Conservation (phyloP, 2,888 invertebrate genomes). For the Calameuta pallipes region DNA sequence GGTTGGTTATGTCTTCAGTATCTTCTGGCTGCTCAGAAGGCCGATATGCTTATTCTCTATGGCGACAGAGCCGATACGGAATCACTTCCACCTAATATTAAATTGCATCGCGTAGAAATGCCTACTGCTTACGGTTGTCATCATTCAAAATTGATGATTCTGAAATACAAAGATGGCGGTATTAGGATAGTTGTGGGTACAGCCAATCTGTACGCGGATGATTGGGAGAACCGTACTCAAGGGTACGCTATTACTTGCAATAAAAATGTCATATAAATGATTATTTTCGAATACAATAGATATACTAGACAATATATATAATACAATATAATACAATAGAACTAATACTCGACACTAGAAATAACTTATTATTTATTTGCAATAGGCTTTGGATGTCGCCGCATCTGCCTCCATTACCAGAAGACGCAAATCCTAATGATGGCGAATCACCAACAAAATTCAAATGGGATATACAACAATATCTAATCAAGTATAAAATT, state of each 20-base stretch:
- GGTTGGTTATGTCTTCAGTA: conserved; percentile 92
- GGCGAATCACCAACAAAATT: conserved; percentile 90
- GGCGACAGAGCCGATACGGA: conserved; percentile 42
- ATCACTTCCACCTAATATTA: conserved; percentile 45
- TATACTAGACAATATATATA: too few relatives aligned
- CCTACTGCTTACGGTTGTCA: conserved; percentile 52
- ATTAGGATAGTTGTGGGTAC: conserved; percentile 90
- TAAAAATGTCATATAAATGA: neutral
- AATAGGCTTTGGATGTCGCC: conserved; percentile 90
- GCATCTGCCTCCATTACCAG: conserved; percentile 74
- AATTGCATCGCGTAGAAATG: conserved; percentile 41
- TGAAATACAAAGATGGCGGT: conserved; percentile 84
- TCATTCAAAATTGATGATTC: conserved; percentile 82
- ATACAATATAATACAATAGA: too few relatives aligned
- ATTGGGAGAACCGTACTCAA: conserved; percentile 96
- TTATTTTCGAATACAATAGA: neutral
- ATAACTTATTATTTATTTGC: neutral
- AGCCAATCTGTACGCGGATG: conserved; percentile 89
- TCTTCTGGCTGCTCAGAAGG: conserved; percentile 79
- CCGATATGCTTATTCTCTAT: conserved; percentile 48
- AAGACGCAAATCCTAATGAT: conserved; percentile 67
- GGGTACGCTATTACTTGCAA: conserved; percentile 70
- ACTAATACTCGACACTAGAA: neutral
- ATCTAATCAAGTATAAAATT: conserved; percentile 80
- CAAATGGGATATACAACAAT: conserved; percentile 80